Evolutionary conservation across 2,888 invertebrate genomes (phyloP).

Genomic region (Synergus japonicus): DNA sequence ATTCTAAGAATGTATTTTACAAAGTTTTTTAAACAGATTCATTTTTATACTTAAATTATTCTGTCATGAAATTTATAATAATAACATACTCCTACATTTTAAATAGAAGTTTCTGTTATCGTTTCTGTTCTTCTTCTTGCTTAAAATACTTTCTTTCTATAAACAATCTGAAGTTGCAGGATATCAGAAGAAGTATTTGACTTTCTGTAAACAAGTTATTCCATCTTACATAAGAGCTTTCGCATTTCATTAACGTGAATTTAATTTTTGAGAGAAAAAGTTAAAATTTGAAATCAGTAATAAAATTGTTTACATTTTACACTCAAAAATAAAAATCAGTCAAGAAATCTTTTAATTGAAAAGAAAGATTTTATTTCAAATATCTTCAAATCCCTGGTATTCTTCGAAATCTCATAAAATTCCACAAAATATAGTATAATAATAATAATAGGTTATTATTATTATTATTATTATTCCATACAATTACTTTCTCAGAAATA

Average conservation of each 20-base stretch:
- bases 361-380: no score
- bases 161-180: background rate
- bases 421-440: background rate
- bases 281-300: background rate
- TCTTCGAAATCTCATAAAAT: no score
- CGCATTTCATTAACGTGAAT: background rate
- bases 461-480: background rate
- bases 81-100: background rate
- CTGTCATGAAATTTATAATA: background rate
- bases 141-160: constrained; percentile 5
- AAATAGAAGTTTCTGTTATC: background rate
- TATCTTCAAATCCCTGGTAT: no score
- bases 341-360: background rate
- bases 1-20: background rate
- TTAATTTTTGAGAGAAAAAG: background rate
- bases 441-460: background rate
- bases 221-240: background rate
- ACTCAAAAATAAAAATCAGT: background rate
- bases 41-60: background rate
- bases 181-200: background rate
- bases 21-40: no score
- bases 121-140: background rate
- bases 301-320: background rate
- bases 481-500: background rate
- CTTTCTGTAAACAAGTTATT: background rate